Conservation (phyloP, 1,140 invertebrate species). For the Macrocentrus cingulum region DNA sequence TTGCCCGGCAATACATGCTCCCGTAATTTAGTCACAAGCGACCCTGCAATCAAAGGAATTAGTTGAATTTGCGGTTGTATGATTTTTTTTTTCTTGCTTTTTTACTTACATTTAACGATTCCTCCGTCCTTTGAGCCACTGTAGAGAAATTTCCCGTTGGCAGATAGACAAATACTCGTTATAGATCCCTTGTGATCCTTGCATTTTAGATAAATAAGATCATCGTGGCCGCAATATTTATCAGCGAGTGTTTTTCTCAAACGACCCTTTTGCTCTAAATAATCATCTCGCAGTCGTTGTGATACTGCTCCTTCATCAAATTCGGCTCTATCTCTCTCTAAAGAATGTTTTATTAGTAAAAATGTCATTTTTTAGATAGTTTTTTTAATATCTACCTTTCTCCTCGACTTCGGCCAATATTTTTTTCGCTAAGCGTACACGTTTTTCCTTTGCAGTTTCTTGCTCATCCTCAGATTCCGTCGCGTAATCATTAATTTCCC, state of each 20-base stretch:
- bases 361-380: conserved; percentile 28
- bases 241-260: conserved; percentile 74
- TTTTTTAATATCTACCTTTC: conserved; percentile 61
- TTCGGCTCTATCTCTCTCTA: conserved; percentile 71
- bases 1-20: conserved; percentile 61
- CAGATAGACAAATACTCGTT: conserved; percentile 79
- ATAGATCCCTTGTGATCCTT: conserved; percentile 78
- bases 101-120: conserved; percentile 80
- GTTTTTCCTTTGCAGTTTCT: conserved; percentile 87
- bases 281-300: conserved; percentile 77
- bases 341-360: conserved; percentile 26
- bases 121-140: conserved; percentile 86
- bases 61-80: too few relatives aligned
- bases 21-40: conserved; percentile 60
- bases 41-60: conserved; percentile 56
- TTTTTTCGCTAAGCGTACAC: conserved; percentile 82
- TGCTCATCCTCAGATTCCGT: conserved; percentile 67
- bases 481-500: conserved; percentile 25
- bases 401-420: conserved; percentile 85
- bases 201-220: conserved; percentile 63
- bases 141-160: conserved; percentile 74
- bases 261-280: conserved; percentile 81
- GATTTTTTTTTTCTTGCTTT: too few relatives aligned
- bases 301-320: conserved; percentile 70
- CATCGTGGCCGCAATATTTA: conserved; percentile 60